These are phyloP conservation scores for Drosophila sp. DNA, from an alignment of 1,140 invertebrate genomes.

Conservation along the genomic window DNA sequence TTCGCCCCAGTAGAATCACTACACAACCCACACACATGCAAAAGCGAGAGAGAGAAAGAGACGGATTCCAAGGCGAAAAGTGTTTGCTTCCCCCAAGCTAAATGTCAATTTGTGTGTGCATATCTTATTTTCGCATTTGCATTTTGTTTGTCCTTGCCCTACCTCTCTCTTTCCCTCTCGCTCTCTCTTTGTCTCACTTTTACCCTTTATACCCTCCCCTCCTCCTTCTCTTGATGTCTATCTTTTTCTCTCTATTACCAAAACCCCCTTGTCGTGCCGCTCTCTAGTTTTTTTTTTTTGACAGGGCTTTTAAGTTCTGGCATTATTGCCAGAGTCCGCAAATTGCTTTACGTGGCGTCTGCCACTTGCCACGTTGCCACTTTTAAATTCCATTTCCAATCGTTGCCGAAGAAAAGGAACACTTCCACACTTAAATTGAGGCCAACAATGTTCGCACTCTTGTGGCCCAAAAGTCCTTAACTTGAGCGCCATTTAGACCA, in stretches of 20 bases:
- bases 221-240: constrained; percentile 14
- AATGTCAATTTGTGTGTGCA: constrained; percentile 41
- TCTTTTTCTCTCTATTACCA: not conserved
- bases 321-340: constrained; percentile 47
- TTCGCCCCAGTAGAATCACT: constrained; percentile 28
- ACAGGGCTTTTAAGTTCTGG: constrained; percentile 54
- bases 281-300: constrained; percentile 23
- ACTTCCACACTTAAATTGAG: constrained; percentile 7
- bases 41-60: not conserved
- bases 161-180: constrained; percentile 23
- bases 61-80: not conserved
- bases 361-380: constrained; percentile 26
- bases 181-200: constrained; percentile 11
- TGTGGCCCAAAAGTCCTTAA: constrained; percentile 49
- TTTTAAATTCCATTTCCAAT: constrained; percentile 49
- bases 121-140: constrained; percentile 52
- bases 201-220: not conserved
- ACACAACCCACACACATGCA: constrained; percentile 4
- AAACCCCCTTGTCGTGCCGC: not conserved
- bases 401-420: constrained; percentile 10
- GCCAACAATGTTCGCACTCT: constrained; percentile 29
- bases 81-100: constrained; percentile 23
- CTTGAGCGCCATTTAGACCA: constrained; percentile 46
- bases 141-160: constrained; percentile 50
- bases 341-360: constrained; percentile 54